Evolutionary conservation across 2,888 invertebrate species (phyloP).

Genomic region (Nomada ruficornis): DNA sequence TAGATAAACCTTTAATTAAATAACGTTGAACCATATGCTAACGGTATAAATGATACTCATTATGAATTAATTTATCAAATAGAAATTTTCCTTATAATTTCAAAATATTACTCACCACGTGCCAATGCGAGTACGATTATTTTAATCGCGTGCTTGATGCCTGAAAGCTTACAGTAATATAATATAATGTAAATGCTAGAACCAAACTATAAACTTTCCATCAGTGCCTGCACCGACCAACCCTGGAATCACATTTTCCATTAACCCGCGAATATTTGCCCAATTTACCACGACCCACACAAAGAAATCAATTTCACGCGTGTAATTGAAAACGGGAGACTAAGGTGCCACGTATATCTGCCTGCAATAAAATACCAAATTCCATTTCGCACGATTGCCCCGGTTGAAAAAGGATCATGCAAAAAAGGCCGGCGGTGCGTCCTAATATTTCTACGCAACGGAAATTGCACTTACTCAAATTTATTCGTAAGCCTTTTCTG

Average conservation of each 20-base stretch:
- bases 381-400: conserved; percentile 45
- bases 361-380: conserved; percentile 33
- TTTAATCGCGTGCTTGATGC: too few species aligned
- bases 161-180: too few species aligned
- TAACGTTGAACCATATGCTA: too few species aligned
- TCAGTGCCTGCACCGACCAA: background rate
- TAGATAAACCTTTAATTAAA: too few species aligned
- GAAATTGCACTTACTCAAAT: conserved; percentile 58
- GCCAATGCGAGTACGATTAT: too few species aligned
- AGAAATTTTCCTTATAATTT: too few species aligned
- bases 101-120: too few species aligned
- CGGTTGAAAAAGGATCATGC: conserved; percentile 64
- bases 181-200: background rate
- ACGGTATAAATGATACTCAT: too few species aligned
- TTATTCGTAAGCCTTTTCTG: conserved; percentile 61
- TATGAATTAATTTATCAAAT: too few species aligned
- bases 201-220: background rate
- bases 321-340: conserved; percentile 1
- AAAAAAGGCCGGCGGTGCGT: conserved; percentile 35
- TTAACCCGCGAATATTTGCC: conserved; percentile 2
- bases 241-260: background rate
- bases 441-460: conserved; percentile 57
- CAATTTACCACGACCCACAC: background rate
- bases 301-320: background rate
- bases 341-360: conserved; percentile 23